Evolutionary conservation across 2,797 vertebrate genomes (phyloP).

Genomic region (Myotis pilosus): DNA sequence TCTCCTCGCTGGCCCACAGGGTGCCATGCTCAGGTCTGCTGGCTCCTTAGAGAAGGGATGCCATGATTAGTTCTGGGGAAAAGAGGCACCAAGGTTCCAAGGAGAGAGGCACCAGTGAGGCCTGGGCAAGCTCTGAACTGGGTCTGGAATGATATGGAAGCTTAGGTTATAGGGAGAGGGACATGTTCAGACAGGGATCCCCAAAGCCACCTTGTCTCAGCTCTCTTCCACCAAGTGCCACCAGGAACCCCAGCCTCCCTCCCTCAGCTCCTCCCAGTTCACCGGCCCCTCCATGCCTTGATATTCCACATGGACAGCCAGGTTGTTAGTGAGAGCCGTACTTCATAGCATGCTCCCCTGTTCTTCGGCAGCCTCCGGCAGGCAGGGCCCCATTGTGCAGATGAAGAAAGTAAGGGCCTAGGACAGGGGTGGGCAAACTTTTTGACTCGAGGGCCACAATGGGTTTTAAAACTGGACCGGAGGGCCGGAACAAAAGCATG

Average conservation of each 20-base stretch:
- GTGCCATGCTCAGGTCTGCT: neutral
- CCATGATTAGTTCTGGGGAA: neutral
- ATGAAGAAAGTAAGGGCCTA: no score
- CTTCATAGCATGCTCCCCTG: neutral
- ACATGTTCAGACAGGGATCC: neutral
- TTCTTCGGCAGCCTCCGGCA: neutral
- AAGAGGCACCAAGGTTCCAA: neutral
- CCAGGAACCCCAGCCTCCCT: neutral
- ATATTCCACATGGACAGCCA: neutral
- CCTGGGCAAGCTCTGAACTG: neutral
- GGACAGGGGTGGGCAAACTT: no score
- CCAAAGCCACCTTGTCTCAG: neutral
- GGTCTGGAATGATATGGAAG: neutral
- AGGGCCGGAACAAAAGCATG: no score
- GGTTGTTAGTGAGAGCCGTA: neutral
- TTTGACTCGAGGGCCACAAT: no score
- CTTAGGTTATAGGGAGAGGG: neutral
- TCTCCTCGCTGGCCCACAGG: neutral
- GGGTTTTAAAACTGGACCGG: no score
- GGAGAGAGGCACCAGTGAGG: neutral
- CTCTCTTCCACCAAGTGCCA: neutral
- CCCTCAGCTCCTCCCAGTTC: neutral
- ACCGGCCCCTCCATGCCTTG: fast-evolving
- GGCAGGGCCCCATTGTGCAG: neutral
- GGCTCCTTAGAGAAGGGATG: neutral